A percentile compares a stretch with the other conserved stretches of the same genome.
Evolutionary conservation across 2,797 vertebrate species (phyloP).

Genomic region (Xiphorhynchus erythropygius): DNA sequence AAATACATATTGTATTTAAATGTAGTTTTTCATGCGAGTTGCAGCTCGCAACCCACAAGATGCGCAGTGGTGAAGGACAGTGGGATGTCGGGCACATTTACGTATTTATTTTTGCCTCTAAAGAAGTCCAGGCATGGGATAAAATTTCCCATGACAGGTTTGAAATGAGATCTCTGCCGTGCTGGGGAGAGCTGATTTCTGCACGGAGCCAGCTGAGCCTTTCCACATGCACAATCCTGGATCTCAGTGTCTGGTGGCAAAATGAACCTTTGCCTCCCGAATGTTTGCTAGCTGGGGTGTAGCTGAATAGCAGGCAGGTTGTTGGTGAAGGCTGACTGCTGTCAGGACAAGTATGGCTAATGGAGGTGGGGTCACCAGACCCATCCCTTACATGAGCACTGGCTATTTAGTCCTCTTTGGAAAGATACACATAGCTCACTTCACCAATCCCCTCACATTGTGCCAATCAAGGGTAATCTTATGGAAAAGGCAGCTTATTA

Average conservation of each 20-base stretch:
- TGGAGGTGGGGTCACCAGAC: not conserved
- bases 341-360: not conserved
- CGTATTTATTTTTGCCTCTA: conserved; percentile 22
- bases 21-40: not conserved
- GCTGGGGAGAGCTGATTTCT: not conserved
- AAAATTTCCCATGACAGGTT: conserved; percentile 26
- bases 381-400: accelerated
- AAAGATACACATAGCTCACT: accelerated
- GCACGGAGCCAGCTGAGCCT: not conserved
- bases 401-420: accelerated
- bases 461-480: not conserved
- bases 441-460: not conserved
- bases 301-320: not conserved
- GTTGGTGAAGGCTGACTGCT: not conserved
- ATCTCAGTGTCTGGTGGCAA: not conserved
- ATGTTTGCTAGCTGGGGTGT: not conserved
- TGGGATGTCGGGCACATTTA: not conserved
- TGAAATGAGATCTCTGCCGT: conserved; percentile 47
- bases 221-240: accelerated
- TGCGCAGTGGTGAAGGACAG: not conserved
- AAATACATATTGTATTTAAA: not conserved
- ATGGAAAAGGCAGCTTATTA: not conserved
- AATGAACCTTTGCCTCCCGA: not conserved
- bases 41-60: not conserved
- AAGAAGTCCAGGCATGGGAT: not conserved